Evolutionary conservation across 2,113 vertebrate species (phyloP).

Genomic region (Arizona elegans): DNA sequence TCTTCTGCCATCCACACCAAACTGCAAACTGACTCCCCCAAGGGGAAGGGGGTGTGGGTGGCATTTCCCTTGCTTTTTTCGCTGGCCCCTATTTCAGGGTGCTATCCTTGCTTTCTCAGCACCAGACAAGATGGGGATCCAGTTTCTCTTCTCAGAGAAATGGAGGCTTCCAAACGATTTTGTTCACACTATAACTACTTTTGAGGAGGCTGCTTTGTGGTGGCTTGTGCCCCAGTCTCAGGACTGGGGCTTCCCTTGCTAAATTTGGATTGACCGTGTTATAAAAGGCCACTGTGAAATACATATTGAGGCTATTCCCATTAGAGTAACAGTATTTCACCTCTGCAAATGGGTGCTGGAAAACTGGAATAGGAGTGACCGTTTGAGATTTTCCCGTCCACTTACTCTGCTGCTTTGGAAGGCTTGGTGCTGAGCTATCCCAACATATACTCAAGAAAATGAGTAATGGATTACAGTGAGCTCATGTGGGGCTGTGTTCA

Average conservation of each 20-base stretch:
- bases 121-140: neutral
- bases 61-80: neutral
- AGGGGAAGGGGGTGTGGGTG: neutral
- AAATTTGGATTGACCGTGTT: constrained; percentile 37
- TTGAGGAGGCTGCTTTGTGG: neutral
- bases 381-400: neutral
- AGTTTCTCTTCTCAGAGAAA: neutral
- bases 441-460: neutral
- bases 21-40: too few relatives aligned
- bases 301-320: neutral
- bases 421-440: neutral
- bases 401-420: neutral
- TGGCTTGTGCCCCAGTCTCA: neutral
- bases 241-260: constrained; percentile 14
- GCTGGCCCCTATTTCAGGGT: neutral
- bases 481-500: neutral
- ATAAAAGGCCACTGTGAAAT: too few relatives aligned
- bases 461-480: neutral
- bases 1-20: neutral
- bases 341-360: constrained; percentile 19
- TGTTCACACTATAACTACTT: neutral
- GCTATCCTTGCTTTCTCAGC: neutral
- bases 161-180: neutral
- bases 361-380: constrained; percentile 18
- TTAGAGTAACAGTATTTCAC: neutral